Evolutionary conservation across 2,797 vertebrate species (phyloP).

Genomic region (Hypotaenidia philippensis): DNA sequence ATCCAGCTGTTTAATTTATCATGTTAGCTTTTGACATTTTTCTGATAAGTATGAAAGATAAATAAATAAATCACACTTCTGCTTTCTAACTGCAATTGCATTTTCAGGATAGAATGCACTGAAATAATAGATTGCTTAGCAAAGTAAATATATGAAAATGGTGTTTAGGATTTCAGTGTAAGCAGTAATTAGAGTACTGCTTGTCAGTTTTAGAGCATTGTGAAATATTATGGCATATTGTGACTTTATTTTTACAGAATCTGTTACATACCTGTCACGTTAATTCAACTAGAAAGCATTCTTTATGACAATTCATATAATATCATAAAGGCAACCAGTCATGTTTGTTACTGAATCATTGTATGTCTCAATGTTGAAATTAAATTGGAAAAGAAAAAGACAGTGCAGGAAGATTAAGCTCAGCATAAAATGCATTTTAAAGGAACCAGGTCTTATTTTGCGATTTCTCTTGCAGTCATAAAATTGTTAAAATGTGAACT

Average conservation of each 20-base stretch:
- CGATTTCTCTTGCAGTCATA: not conserved
- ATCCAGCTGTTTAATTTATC: constrained; percentile 41
- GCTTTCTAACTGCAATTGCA: constrained; percentile 24
- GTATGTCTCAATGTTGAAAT: constrained; percentile 54
- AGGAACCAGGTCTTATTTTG: not conserved
- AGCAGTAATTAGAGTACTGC: constrained; percentile 66
- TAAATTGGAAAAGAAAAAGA: constrained; percentile 53
- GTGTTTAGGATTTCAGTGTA: constrained; percentile 67
- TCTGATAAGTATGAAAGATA: constrained; percentile 51
- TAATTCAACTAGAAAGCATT: constrained; percentile 76
- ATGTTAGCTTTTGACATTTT: constrained; percentile 46
- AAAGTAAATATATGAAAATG: constrained; percentile 66
- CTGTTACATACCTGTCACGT: constrained; percentile 76
- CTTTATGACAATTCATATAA: constrained; percentile 76
- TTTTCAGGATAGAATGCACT: constrained; percentile 32
- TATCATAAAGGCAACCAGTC: constrained; percentile 76
- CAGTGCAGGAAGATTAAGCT: constrained; percentile 13
- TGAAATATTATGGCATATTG: constrained; percentile 81
- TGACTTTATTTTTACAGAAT: constrained; percentile 76
- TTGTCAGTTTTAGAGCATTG: constrained; percentile 71
- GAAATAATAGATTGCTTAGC: constrained; percentile 72
- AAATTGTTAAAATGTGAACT: not conserved
- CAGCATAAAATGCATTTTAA: constrained; percentile 43
- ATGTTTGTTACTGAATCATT: constrained; percentile 72
- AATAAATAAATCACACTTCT: constrained; percentile 52